Conservation (phyloP, 2,888 invertebrate species). For the Meloe dianella region DNA sequence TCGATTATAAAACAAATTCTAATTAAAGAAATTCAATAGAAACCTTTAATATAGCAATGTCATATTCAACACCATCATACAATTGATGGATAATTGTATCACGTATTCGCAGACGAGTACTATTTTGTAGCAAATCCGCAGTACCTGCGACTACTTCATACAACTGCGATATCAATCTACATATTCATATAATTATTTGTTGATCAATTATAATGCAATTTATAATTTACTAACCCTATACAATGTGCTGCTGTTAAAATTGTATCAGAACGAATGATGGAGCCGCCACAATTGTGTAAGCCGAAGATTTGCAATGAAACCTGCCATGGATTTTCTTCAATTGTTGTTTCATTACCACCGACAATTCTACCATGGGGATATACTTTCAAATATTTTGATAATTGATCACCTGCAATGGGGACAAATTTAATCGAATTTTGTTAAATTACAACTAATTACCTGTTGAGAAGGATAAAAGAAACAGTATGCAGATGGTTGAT, state of each 20-base stretch:
- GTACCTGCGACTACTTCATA: background rate
- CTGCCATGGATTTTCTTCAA: conserved; percentile 29
- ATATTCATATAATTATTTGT: background rate
- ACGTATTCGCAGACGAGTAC: background rate
- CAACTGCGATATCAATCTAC: background rate
- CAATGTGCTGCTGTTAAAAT: conserved; percentile 35
- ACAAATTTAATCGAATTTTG: background rate
- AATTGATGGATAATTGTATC: background rate
- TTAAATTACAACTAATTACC: background rate
- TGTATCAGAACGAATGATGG: conserved; percentile 18
- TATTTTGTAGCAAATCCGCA: background rate
- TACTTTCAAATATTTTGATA: background rate
- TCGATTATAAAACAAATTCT: background rate
- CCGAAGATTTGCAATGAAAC: conserved; percentile 25
- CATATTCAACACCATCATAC: background rate
- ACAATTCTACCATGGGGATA: background rate
- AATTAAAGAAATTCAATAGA: background rate
- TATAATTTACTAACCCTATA: conserved; percentile 1
- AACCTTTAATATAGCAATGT: background rate
- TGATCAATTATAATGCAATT: too few species aligned
- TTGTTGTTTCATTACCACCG: conserved; percentile 6
- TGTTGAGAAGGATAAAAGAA: background rate
- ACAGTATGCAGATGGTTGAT: background rate
- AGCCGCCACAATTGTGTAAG: conserved; percentile 31
- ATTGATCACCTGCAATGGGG: background rate